phyloP scores from a whole-genome alignment of 2,113 vertebrate genomes.

The Redunca redunca region DNA sequence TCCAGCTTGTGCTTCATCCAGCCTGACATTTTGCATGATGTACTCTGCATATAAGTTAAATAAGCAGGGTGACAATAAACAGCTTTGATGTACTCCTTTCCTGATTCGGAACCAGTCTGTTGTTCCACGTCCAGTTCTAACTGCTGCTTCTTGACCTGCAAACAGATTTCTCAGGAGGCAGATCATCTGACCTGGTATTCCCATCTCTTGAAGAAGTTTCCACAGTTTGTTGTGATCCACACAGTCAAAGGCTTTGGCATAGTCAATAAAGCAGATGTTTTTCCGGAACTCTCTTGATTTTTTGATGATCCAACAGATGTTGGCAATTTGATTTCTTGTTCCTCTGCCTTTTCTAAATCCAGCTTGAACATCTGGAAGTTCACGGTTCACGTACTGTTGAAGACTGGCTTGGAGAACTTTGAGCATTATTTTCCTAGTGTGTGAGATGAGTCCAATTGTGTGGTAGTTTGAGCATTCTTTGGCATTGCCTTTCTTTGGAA shows the following conservation, averaged over 20 bases:
- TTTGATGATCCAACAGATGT: not conserved
- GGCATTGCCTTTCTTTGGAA: not conserved
- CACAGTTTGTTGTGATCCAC: not conserved
- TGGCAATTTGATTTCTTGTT: not conserved
- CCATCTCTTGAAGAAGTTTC: not conserved
- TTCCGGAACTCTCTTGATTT: not conserved
- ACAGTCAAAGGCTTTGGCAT: not conserved
- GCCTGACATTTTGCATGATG: not conserved
- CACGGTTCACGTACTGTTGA: rapidly evolving
- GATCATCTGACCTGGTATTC: not conserved
- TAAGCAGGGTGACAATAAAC: not conserved
- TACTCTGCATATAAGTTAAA: not conserved
- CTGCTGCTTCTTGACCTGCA: not conserved
- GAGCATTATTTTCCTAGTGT: not conserved
- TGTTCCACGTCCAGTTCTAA: not conserved
- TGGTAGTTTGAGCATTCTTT: not conserved
- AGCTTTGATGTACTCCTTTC: not conserved
- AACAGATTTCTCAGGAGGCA: not conserved
- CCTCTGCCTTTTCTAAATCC: not conserved
- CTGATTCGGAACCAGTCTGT: not conserved
- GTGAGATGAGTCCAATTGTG: not conserved
- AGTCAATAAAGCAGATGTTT: not conserved
- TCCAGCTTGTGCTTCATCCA: not conserved
- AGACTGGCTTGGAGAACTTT: not conserved
- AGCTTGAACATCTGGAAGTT: not conserved